Percentiles rank a stretch among this genome's conserved stretches.
These are phyloP conservation scores for Aplodontia rufa DNA, from an alignment of 2,113 vertebrate genomes.

Conservation along the genomic window DNA sequence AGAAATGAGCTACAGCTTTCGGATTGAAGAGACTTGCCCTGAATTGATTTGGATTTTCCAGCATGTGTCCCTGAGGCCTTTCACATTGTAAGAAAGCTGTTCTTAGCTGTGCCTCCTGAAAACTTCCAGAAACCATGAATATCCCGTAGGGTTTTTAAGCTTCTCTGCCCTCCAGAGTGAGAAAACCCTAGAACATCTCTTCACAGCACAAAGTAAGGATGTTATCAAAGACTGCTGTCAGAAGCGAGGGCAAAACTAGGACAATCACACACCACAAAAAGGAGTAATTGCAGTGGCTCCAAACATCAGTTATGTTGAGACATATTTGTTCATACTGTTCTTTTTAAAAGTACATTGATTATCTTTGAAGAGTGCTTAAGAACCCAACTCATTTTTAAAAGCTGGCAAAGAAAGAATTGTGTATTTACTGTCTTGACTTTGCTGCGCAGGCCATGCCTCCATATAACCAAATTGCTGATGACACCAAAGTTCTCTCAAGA, in stretches of 20 bases:
- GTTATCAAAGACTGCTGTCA: not conserved
- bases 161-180: not conserved
- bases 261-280: not conserved
- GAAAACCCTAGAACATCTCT: not conserved
- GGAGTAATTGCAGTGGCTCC: not conserved
- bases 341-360: conserved; percentile 30
- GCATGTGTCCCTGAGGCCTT: not conserved
- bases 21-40: not conserved
- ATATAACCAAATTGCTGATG: not conserved
- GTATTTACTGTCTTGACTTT: not conserved
- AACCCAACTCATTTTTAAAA: conserved; percentile 35
- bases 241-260: not conserved
- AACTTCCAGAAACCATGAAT: not conserved
- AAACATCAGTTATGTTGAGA: conserved; percentile 1
- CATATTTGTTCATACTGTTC: conserved; percentile 17
- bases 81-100: not conserved
- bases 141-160: not conserved
- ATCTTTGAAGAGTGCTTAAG: not conserved
- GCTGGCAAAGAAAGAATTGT: not conserved
- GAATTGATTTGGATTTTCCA: not conserved
- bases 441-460: not conserved
- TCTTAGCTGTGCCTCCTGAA: not conserved
- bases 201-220: not conserved
- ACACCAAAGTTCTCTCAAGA: not conserved
- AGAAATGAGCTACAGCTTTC: not conserved